Evolutionary conservation across 2,797 vertebrate genomes (phyloP).

Genomic region (Austrolebias charrua): DNA sequence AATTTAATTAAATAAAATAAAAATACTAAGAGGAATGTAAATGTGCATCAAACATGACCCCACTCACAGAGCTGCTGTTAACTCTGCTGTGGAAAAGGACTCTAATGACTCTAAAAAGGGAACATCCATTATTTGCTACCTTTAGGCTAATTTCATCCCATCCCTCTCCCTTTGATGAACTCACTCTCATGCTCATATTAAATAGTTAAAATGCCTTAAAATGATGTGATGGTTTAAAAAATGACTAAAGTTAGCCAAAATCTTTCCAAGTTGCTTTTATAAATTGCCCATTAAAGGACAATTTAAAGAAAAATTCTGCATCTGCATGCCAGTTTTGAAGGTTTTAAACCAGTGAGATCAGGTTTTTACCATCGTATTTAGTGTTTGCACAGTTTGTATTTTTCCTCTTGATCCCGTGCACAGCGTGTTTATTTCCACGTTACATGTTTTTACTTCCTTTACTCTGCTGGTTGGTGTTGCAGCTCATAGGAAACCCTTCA

Average conservation of each 20-base stretch:
- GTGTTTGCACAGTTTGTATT: background rate
- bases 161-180: slow-evolving; percentile 8
- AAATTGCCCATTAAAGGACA: too few species aligned
- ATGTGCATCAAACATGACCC: background rate
- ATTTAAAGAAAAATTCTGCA: too few species aligned
- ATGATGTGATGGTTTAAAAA: too few species aligned
- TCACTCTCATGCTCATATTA: background rate
- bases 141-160: slow-evolving; percentile 52
- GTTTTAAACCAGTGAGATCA: too few species aligned
- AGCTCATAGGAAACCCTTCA: background rate
- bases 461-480: background rate
- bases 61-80: background rate
- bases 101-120: slow-evolving; percentile 58
- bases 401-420: background rate
- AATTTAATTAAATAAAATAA: background rate
- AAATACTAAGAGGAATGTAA: background rate
- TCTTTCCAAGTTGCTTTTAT: too few species aligned
- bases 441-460: background rate
- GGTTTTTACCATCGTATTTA: too few species aligned
- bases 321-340: too few species aligned
- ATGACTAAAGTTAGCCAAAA: too few species aligned
- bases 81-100: slow-evolving; percentile 8
- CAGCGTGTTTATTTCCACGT: background rate
- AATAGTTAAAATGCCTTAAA: too few species aligned
- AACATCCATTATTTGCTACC: slow-evolving; percentile 59